These are phyloP conservation scores for Agapostemon virescens DNA, from an alignment of 2,888 invertebrate species.

Conservation along the genomic window DNA sequence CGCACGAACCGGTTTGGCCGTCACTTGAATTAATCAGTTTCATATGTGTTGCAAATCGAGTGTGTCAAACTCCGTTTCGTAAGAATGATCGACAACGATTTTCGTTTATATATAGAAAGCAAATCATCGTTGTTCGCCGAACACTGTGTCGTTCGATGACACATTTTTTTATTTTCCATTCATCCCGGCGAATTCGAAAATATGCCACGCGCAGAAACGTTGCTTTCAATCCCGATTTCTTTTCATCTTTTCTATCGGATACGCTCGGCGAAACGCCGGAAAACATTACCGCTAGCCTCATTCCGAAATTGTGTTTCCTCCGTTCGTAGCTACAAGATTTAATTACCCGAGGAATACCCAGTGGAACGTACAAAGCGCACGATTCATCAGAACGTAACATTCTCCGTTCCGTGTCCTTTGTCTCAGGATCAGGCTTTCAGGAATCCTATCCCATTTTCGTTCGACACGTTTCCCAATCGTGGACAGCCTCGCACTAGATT, in stretches of 20 bases:
- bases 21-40: constrained; percentile 24
- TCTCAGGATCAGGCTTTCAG: neutral
- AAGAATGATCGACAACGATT: neutral
- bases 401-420: neutral
- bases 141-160: neutral
- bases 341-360: constrained; percentile 23
- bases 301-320: neutral
- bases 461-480: neutral
- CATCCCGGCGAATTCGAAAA: neutral
- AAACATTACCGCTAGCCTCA: constrained; percentile 19
- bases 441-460: neutral
- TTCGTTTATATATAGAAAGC: neutral
- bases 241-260: constrained; percentile 5
- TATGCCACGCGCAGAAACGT: neutral
- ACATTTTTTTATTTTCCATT: neutral
- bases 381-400: neutral
- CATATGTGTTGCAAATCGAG: neutral
- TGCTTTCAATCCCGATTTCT: neutral
- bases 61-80: neutral
- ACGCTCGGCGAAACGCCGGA: neutral
- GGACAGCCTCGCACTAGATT: neutral
- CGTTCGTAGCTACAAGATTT: constrained; percentile 14
- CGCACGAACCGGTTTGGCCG: constrained; percentile 23
- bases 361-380: constrained; percentile 8
- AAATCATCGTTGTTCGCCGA: constrained; percentile 4